Evolutionary conservation across 1,140 invertebrate species (phyloP).

Genomic region (Temnothorax nylanderi): DNA sequence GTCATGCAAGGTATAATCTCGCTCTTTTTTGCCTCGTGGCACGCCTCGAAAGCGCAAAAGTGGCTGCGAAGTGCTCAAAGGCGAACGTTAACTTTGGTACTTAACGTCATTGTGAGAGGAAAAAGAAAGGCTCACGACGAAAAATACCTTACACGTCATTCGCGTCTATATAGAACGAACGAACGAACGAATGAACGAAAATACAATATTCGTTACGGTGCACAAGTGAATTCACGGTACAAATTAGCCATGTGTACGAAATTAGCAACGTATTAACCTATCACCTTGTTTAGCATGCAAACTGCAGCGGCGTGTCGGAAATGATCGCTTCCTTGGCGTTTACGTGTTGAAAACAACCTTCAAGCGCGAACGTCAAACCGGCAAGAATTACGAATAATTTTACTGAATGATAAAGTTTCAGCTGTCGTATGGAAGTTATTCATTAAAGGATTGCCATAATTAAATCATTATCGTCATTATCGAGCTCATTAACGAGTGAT

Average conservation of each 20-base stretch:
- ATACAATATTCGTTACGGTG: background rate
- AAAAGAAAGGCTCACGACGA: background rate
- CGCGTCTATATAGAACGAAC: background rate
- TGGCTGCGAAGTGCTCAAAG: conserved; percentile 26
- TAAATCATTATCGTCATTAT: background rate
- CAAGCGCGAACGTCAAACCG: background rate
- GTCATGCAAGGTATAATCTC: conserved; percentile 58
- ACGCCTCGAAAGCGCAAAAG: conserved; percentile 22
- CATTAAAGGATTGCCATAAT: background rate
- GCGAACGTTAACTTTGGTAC: conserved; percentile 39
- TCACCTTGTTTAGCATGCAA: conserved; percentile 36
- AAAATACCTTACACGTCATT: conserved; percentile 12
- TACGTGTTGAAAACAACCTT: conserved; percentile 30
- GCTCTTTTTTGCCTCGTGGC: background rate
- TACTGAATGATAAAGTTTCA: background rate
- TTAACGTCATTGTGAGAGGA: conserved; percentile 45
- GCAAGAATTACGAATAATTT: background rate
- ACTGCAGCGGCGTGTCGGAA: conserved; percentile 17
- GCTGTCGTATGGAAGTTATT: background rate
- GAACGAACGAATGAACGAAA: background rate
- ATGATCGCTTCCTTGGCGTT: conserved; percentile 4
- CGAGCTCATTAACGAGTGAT: background rate
- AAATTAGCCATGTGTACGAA: conserved; percentile 20
- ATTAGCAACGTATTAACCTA: conserved; percentile 24
- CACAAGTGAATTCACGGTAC: background rate